Conservation (phyloP, 2,888 invertebrate species). For the Pharmacophagus antenor region DNA sequence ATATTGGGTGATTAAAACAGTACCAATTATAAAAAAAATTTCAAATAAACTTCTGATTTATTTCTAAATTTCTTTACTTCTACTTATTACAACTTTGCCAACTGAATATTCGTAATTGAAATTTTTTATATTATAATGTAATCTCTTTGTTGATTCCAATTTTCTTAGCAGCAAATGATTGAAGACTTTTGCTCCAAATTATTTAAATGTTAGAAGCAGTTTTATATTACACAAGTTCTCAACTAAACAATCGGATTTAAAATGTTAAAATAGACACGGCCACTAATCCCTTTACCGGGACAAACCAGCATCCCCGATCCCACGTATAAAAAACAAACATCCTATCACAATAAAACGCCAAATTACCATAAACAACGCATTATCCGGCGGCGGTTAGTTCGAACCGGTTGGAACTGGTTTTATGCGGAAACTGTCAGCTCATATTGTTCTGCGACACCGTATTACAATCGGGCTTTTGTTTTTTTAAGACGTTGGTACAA, state of each 20-base stretch:
- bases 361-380: slow-evolving; percentile 80
- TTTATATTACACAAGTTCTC: slow-evolving; percentile 5
- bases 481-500: slow-evolving; percentile 54
- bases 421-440: slow-evolving; percentile 64
- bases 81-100: too few relatives aligned
- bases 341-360: slow-evolving; percentile 63
- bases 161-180: too few relatives aligned
- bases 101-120: too few relatives aligned
- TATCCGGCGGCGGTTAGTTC: slow-evolving; percentile 58
- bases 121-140: too few relatives aligned
- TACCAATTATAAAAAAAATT: too few relatives aligned
- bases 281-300: slow-evolving; percentile 59
- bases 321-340: slow-evolving; percentile 57
- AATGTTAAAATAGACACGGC: slow-evolving; percentile 44
- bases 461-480: slow-evolving; percentile 63
- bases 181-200: background rate
- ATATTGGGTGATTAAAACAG: too few relatives aligned
- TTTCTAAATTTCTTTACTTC: too few relatives aligned
- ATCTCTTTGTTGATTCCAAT: too few relatives aligned
- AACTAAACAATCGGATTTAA: slow-evolving; percentile 15
- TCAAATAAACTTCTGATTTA: too few relatives aligned
- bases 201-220: background rate
- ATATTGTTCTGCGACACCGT: slow-evolving; percentile 67
- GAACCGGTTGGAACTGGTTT: slow-evolving; percentile 66
- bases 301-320: slow-evolving; percentile 59